Percentiles rank a stretch among this genome's conserved stretches.
These are phyloP conservation scores for Dicyrtoma fusca DNA, from an alignment of 2,888 invertebrate genomes.

Conservation along the genomic window DNA sequence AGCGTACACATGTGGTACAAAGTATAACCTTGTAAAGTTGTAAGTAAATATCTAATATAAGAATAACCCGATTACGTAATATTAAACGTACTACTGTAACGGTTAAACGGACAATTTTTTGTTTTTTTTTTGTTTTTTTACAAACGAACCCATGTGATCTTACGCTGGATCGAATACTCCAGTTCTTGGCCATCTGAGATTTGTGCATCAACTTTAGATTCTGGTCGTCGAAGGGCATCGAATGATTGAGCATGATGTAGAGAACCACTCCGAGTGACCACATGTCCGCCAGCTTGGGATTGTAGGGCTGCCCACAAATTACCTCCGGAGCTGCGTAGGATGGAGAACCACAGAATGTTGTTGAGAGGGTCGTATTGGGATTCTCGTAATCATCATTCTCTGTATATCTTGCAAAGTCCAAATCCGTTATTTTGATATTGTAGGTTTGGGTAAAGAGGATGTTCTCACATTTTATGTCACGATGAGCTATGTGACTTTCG, in stretches of 20 bases:
- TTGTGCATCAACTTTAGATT: constrained; percentile 74
- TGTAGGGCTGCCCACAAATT: constrained; percentile 72
- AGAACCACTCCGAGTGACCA: constrained; percentile 81
- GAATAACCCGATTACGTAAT: too few species aligned
- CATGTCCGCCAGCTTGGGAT: constrained; percentile 73
- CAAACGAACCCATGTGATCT: neutral
- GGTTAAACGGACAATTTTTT: too few species aligned
- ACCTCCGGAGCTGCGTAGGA: constrained; percentile 88
- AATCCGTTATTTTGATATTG: constrained; percentile 79
- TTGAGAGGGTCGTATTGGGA: constrained; percentile 60
- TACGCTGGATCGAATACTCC: constrained; percentile 72
- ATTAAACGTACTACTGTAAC: too few species aligned
- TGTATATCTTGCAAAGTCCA: constrained; percentile 63
- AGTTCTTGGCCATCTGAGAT: constrained; percentile 68
- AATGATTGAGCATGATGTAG: constrained; percentile 81
- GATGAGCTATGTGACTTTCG: constrained; percentile 69
- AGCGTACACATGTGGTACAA: too few species aligned
- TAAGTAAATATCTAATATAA: too few species aligned
- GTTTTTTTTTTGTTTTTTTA: too few species aligned
- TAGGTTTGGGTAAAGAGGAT: constrained; percentile 72
- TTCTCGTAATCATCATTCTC: neutral
- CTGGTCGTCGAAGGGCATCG: constrained; percentile 79
- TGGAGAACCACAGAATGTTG: constrained; percentile 84
- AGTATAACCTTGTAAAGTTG: too few species aligned
- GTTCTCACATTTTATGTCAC: constrained; percentile 84